Percentiles rank a stretch among this genome's conserved stretches.
Conservation (phyloP, 1,140 invertebrate species). For the Bathynomus jamesi region DNA sequence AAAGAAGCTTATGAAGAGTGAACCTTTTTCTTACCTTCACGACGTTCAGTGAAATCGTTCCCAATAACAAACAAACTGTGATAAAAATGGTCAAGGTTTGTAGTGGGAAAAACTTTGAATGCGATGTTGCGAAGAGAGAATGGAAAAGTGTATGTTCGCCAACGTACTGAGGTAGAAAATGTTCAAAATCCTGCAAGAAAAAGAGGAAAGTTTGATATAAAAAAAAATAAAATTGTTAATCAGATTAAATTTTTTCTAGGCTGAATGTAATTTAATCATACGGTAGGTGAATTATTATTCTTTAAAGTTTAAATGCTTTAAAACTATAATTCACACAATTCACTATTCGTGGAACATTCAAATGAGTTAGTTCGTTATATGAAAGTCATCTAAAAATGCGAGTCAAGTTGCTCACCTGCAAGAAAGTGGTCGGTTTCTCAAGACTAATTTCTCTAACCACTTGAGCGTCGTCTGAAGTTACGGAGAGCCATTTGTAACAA, state of each 20-base stretch:
- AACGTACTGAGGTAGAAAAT: constrained; percentile 34
- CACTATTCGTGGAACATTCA: too few relatives aligned
- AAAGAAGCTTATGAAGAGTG: too few relatives aligned
- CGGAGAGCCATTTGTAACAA: constrained; percentile 31
- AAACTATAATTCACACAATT: too few relatives aligned
- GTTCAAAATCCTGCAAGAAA: constrained; percentile 27
- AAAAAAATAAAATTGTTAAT: too few relatives aligned
- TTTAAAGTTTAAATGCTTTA: too few relatives aligned
- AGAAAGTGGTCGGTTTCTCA: constrained; percentile 31
- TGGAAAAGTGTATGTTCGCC: constrained; percentile 33
- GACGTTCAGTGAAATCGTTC: constrained; percentile 20
- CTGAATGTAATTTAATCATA: too few relatives aligned
- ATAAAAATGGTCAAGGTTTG: constrained; percentile 31
- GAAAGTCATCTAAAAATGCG: too few relatives aligned
- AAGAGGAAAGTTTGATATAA: too few relatives aligned
- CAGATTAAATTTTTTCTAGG: too few relatives aligned
- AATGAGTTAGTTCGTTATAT: too few relatives aligned
- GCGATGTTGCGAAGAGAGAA: constrained; percentile 24
- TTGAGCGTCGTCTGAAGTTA: constrained; percentile 28
- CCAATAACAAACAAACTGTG: constrained; percentile 25
- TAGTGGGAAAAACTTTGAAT: constrained; percentile 26
- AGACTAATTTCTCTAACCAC: constrained; percentile 31
- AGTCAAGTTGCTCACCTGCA: constrained; percentile 27
- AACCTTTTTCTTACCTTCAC: too few relatives aligned
- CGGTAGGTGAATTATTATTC: too few relatives aligned